phyloP scores from a whole-genome alignment of 2,797 vertebrate genomes.

The Silurus aristotelis region DNA sequence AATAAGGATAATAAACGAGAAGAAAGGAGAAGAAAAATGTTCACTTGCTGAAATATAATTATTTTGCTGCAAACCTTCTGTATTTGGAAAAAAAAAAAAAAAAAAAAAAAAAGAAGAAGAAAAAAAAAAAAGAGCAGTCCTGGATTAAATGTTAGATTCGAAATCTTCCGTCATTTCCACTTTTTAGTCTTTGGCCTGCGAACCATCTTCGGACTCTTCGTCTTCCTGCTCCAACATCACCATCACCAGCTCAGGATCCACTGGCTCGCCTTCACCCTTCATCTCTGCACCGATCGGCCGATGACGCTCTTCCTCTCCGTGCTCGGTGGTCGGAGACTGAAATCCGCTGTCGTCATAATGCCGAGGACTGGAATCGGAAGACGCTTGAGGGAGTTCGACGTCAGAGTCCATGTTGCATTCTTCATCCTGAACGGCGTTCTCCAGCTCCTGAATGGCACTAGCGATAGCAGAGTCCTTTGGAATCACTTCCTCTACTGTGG shows the following conservation, averaged over 20 bases:
- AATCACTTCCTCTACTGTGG: conserved; percentile 51
- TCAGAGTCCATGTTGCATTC: conserved; percentile 52
- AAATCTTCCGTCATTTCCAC: conserved; percentile 3
- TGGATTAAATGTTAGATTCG: conserved; percentile 27
- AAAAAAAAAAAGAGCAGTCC: not conserved
- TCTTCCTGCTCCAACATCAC: conserved; percentile 57
- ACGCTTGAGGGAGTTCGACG: conserved; percentile 18
- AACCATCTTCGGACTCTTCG: conserved; percentile 49
- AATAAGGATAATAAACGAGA: not conserved
- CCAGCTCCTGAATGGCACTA: conserved; percentile 59
- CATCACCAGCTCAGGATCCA: conserved; percentile 62
- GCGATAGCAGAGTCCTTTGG: conserved; percentile 56
- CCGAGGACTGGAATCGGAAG: conserved; percentile 47
- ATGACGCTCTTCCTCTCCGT: conserved; percentile 47
- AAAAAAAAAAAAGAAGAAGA: conserved; percentile 2
- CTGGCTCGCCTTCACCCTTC: conserved; percentile 41
- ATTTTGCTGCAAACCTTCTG: not conserved
- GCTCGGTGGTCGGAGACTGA: conserved; percentile 62
- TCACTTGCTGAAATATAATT: conserved; percentile 7
- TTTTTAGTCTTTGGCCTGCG: conserved; percentile 58
- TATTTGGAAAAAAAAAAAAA: not conserved
- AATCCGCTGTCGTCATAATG: conserved; percentile 60
- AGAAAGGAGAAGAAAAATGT: not conserved
- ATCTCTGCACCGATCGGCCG: conserved; percentile 51
- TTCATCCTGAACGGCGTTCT: conserved; percentile 60